Base-by-base conservation (phyloP, 2,113 vertebrate genomes). In the Tachysurus fulvidraco region DNA sequence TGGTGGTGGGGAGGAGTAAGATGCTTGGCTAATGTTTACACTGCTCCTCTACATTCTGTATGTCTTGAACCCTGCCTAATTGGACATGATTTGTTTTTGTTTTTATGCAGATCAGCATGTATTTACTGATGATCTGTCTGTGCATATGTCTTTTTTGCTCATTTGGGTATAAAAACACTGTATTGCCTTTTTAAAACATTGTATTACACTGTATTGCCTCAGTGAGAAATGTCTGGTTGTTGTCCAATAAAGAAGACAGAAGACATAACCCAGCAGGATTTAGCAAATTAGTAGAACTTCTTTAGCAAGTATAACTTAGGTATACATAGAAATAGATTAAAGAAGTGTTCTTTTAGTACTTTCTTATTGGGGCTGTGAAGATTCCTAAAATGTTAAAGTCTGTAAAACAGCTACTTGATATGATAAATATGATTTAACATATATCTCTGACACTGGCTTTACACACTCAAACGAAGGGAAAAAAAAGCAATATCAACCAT, bases 351-450 rank as follows among this genome's bases (percentile, higher is more conserved):
- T 46, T n/a, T 57, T 21, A 36, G 2, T 30, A 16, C 16, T 74
- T 60, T 13, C 30, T 73, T 71, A 60, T 60, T 59, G 67, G 83
- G 83, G 83, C n/a, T 83, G 67, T 67, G n/a, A 83, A 83, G 14
- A 65, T 62, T 44, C 11, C 36, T 44, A 16, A 65, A 82, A 17
- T 30, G 60, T 65, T 50, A 50, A 1, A 17, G 36, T 67, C 28
- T 83, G 16, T 52, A 28, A 83, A 67, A 6, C 25, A 36, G 64
- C 81, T 69, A 7, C 65, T 36, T 19, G 17, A 69, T 69, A 69
- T 69, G 64, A 69, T 55, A 36, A 83, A 69, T 46, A 21, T 54
- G 62, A 83, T 52, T 83, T 67, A 50, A 36, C 81, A 67, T 62
- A 36, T 59, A 41, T 82, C 80, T 64, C 80, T 82, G 80, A 82